Evolutionary conservation across 2,888 invertebrate species (phyloP), one percentile per base, ranked within the genome.

Genomic region (Drosophila stalkeri): DNA sequence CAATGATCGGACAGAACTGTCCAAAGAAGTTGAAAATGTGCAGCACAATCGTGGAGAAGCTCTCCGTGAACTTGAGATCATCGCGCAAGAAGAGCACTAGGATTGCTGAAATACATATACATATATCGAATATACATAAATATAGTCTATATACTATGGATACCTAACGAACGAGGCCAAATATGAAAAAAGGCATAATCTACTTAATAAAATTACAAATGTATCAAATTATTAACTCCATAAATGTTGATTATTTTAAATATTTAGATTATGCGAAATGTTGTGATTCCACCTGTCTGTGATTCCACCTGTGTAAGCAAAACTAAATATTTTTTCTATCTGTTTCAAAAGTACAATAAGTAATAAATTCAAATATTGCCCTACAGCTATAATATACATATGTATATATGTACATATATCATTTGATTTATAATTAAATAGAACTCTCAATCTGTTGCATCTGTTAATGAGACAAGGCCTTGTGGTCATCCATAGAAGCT

Each of bases 1-100:
- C 96, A 68, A 96, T 89, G 11, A 96, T 90, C 0, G 96, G 96
- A 37, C 94, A 94, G 83, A 95, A 94, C 90, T 96, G 96, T 37
- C 95, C 94, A 70, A 95, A 91, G 90, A 95, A 94, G 70, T 94
- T 94, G 83, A 95, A 96, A 7, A 94, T 92, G 87, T 96, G 96
- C 89, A 94, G 94, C 52, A 95, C 92, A 11, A 94, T 93, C 0
- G 95, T 95, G 8, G 95, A 93, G 3, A 92, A 89, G 80, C 94
- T 94, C 72, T 94, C 94, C 39, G 90, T 91, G 79, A 94, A 94
- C 41, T 86, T 90, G 27, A 96, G 92, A 83, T 94, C 94, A 84
- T 94, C 94, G 23, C 94, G 94, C 59, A 96, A 91, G 90, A 95
- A 96, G 18, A 96, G 91, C 3, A 94, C 94, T 66, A 96, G 92